These are phyloP conservation scores for Nymphalis io DNA, from an alignment of 1,140 invertebrate species.

Conservation along the genomic window DNA sequence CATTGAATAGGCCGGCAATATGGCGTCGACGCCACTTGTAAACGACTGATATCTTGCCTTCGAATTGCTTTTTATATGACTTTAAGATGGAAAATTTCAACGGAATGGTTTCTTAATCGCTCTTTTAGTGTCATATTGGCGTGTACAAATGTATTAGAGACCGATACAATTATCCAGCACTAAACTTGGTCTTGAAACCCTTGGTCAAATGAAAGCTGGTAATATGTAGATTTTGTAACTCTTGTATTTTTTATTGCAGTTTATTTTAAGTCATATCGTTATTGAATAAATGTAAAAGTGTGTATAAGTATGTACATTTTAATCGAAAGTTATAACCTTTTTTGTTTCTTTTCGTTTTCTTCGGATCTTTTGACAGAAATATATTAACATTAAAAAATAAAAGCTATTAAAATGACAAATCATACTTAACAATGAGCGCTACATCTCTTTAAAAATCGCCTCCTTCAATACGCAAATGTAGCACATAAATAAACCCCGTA, in stretches of 20 bases:
- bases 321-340: too few species aligned
- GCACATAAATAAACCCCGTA: conserved; percentile 26
- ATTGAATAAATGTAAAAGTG: too few species aligned
- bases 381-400: neutral
- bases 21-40: conserved; percentile 8
- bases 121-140: conserved; percentile 21
- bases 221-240: neutral
- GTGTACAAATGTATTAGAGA: conserved; percentile 19
- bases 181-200: too few species aligned
- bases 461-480: conserved; percentile 33
- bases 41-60: conserved; percentile 27
- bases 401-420: conserved; percentile 12
- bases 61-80: conserved; percentile 25
- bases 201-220: neutral
- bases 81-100: conserved; percentile 22
- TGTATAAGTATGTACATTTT: too few species aligned
- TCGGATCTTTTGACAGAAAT: too few species aligned
- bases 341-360: too few species aligned
- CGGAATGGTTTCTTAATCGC: conserved; percentile 10
- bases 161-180: neutral
- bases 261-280: neutral
- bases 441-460: conserved; percentile 20
- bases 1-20: conserved; percentile 32
- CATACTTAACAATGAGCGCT: conserved; percentile 12
- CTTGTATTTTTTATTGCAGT: neutral